Evolutionary conservation across 2,888 invertebrate genomes (phyloP).

Genomic region (Boloria euphrosyne): DNA sequence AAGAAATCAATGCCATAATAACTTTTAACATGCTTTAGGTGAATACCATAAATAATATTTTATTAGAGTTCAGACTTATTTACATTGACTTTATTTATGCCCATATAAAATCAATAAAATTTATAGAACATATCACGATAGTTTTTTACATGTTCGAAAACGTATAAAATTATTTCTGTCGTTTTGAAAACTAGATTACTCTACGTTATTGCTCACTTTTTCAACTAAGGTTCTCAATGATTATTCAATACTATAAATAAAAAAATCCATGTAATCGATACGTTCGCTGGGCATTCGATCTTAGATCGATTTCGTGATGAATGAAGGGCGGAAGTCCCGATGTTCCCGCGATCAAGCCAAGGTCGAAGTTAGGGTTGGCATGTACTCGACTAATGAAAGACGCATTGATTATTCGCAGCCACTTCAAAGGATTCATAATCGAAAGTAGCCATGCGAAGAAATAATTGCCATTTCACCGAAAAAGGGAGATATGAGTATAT

Average conservation of each 20-base stretch:
- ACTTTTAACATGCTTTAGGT: slow-evolving; percentile 10
- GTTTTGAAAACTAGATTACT: slow-evolving; percentile 3
- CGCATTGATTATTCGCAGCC: slow-evolving; percentile 32
- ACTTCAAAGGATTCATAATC: slow-evolving; percentile 32
- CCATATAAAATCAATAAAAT: background rate
- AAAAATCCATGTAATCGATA: slow-evolving; percentile 68
- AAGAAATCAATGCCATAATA: slow-evolving; percentile 3
- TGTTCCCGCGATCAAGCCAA: slow-evolving; percentile 48
- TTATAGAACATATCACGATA: background rate
- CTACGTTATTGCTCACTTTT: slow-evolving; percentile 1
- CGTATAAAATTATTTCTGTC: background rate
- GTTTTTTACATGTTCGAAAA: background rate
- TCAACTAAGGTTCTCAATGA: slow-evolving; percentile 20
- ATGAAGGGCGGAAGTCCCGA: slow-evolving; percentile 70
- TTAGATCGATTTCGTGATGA: slow-evolving; percentile 74
- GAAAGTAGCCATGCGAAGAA: background rate
- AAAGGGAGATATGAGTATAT: slow-evolving; percentile 13
- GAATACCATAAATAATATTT: background rate
- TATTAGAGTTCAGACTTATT: background rate
- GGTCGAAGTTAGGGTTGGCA: slow-evolving; percentile 38
- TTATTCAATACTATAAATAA: slow-evolving; percentile 31
- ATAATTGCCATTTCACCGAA: slow-evolving; percentile 24
- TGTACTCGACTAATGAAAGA: slow-evolving; percentile 32
- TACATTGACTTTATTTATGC: background rate
- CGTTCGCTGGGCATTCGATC: slow-evolving; percentile 61